Evolutionary conservation across 2,113 vertebrate genomes (phyloP).

Genomic region (Furnarius figulus): DNA sequence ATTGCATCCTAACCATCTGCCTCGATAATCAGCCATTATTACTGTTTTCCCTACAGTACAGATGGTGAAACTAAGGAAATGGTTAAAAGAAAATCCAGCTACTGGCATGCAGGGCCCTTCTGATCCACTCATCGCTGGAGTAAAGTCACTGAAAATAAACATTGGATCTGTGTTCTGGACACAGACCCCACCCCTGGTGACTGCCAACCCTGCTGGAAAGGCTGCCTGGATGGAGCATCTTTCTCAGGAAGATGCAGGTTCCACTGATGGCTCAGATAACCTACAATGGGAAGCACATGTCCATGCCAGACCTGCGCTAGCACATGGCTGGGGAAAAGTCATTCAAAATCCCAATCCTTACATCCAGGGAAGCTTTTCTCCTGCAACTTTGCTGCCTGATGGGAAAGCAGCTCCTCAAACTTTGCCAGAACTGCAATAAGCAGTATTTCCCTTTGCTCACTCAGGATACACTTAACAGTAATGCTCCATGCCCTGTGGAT

Average conservation of each 20-base stretch:
- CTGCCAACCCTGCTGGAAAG: neutral
- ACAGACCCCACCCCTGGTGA: neutral
- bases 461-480: neutral
- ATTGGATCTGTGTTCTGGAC: neutral
- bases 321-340: neutral
- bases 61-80: neutral
- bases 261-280: neutral
- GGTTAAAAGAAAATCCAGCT: neutral
- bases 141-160: neutral
- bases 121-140: neutral
- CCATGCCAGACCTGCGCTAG: neutral
- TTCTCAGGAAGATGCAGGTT: neutral
- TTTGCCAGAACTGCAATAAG: neutral
- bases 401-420: neutral
- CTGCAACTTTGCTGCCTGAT: neutral
- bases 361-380: neutral
- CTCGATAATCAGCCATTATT: neutral
- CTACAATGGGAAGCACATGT: neutral
- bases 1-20: slow-evolving; percentile 16
- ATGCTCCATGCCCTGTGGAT: rapidly evolving
- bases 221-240: neutral
- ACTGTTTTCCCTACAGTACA: neutral
- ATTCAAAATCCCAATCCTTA: neutral
- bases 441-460: neutral
- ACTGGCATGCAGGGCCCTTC: neutral